Conservation (phyloP, 2,888 invertebrate species). For the Osmoderma eremita region DNA sequence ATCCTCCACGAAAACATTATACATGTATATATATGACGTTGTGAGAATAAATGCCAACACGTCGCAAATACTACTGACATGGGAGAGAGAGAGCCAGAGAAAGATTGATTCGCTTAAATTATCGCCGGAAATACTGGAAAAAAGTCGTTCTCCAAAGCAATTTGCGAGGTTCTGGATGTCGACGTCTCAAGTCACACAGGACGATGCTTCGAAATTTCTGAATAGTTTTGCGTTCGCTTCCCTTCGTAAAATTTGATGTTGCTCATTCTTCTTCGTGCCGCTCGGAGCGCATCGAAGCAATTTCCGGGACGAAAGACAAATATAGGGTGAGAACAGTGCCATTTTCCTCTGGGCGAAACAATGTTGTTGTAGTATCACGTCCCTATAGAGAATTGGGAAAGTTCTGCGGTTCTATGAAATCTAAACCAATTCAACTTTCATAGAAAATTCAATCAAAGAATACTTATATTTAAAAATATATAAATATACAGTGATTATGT, state of each 20-base stretch:
- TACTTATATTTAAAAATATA: too few relatives aligned
- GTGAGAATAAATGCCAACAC: too few relatives aligned
- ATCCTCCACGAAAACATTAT: too few relatives aligned
- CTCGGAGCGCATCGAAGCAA: slow-evolving; percentile 3
- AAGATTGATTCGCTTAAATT: too few relatives aligned
- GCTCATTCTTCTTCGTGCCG: slow-evolving; percentile 1
- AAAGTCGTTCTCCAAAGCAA: too few relatives aligned
- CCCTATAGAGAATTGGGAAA: background rate
- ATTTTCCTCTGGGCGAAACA: slow-evolving; percentile 9
- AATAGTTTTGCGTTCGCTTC: slow-evolving; percentile 2
- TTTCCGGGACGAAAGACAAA: background rate
- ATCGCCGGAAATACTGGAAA: too few relatives aligned
- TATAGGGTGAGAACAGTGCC: background rate
- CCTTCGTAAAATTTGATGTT: slow-evolving; percentile 15
- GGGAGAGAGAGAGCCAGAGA: too few relatives aligned
- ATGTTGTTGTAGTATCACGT: background rate
- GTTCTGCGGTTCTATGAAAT: background rate
- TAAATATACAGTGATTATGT: too few relatives aligned
- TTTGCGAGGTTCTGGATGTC: too few relatives aligned
- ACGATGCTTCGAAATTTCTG: background rate
- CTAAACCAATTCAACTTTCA: slow-evolving; percentile 14
- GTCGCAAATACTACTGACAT: too few relatives aligned
- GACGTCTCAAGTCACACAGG: too few relatives aligned
- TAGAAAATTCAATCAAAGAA: background rate
- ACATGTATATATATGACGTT: too few relatives aligned